A percentile compares a stretch with the other conserved stretches of the same genome.
phyloP scores from a whole-genome alignment of 2,797 vertebrate species.

The Enteromius paludinosus region DNA sequence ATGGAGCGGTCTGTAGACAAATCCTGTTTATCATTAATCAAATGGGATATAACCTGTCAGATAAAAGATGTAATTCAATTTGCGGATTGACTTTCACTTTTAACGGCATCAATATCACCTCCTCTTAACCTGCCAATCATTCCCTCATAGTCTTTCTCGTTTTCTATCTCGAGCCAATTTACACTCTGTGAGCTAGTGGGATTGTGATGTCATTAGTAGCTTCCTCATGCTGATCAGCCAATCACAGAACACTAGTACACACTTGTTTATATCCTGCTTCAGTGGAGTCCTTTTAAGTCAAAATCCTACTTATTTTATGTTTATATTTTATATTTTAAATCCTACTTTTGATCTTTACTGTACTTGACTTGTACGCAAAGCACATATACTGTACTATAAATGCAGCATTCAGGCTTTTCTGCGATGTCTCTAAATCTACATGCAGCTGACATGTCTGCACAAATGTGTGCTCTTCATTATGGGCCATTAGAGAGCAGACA shows the following conservation, averaged over 20 bases:
- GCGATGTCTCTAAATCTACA: background rate
- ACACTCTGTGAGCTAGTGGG: conserved; percentile 34
- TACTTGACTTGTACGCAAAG: background rate
- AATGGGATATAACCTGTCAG: conserved; percentile 42
- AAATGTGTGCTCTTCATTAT: conserved; percentile 49
- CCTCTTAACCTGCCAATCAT: conserved; percentile 48
- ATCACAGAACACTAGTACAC: background rate
- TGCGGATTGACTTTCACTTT: conserved; percentile 50
- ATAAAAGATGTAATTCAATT: conserved; percentile 53
- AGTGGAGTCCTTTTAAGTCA: background rate
- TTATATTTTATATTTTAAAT: too few species aligned
- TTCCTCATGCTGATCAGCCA: conserved; percentile 25
- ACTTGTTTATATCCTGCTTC: background rate
- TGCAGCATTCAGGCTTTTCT: conserved; percentile 7
- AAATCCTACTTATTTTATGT: background rate
- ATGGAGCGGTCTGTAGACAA: conserved; percentile 5
- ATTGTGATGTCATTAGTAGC: conserved; percentile 32
- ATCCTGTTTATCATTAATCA: conserved; percentile 43
- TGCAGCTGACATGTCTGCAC: conserved; percentile 11
- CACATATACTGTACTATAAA: background rate
- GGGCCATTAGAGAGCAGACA: conserved; percentile 28
- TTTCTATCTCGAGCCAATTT: conserved; percentile 47
- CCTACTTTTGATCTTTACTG: background rate
- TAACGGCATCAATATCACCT: conserved; percentile 44
- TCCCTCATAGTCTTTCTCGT: conserved; percentile 22